Evolutionary conservation across 1,140 invertebrate species (phyloP), one percentile per base, ranked within the genome.

Genomic region (Rhizoglyphus robini): DNA sequence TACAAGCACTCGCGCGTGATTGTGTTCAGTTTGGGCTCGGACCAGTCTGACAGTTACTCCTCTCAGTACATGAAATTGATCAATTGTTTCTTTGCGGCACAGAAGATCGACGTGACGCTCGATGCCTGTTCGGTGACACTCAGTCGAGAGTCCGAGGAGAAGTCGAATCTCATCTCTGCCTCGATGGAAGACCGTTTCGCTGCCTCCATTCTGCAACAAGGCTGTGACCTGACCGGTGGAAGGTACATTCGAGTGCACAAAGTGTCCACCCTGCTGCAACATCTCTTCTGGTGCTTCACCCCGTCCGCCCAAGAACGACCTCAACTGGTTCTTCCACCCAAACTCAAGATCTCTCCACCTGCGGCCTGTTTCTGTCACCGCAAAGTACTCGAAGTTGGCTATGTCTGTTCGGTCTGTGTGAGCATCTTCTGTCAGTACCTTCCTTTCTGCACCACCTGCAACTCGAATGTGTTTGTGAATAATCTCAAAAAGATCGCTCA

Each of bases 51-150:
- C 20, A 30, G 31, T 11, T 69, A 48, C 25, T 87, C 90, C 0
- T 86, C 87, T 0, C 94, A 97, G 71, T 97, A 98, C 72, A 96
- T 97, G 85, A 94, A 93, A 75, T 95, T 95, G 70, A 97, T 97
- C 90, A 97, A 97, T 79, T 86, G 90, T 25, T 96, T 97, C 73
- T 97, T 97, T 70, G 93, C 93, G 30, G 90, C 94, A 41, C 91
- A 88, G 70, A 88, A 87, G 79, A 80, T 83, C 77, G 83, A 87
- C 78, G 83, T 96, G 63, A 80, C 89, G 23, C 83, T 98, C 57
- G 95, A 98, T 79, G 89, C 92, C 2, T 97, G 94, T 74, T 87
- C 93, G 11, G 74, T 97, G 63, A 89, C 90, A 86, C 90, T 72
- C 89, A 95, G 69, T 57, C 90, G 88, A 67, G 76, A 97, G 25